A percentile compares a stretch with the other conserved stretches of the same genome.
phyloP scores from a whole-genome alignment of 2,888 invertebrate genomes.

The Tetanocera ferruginea region DNA sequence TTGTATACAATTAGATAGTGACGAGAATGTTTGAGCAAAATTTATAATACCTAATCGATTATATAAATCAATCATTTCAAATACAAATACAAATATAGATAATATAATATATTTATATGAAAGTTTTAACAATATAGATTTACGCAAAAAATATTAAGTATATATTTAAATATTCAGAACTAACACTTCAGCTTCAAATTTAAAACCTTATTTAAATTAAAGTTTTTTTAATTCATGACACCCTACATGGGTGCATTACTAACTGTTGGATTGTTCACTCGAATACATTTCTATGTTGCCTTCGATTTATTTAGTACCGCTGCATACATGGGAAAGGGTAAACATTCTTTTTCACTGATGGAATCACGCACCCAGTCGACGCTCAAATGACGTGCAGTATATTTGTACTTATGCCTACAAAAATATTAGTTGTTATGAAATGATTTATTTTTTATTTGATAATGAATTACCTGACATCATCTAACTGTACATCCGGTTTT shows the following conservation, averaged over 20 bases:
- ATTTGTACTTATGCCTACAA: constrained; percentile 58
- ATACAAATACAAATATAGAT: too few species aligned
- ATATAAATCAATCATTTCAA: too few species aligned
- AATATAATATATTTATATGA: background rate
- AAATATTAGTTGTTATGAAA: background rate
- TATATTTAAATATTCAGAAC: too few species aligned
- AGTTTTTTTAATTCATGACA: background rate
- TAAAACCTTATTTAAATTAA: background rate
- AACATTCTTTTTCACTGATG: constrained; percentile 50
- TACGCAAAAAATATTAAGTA: too few species aligned
- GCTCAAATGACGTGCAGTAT: constrained; percentile 60
- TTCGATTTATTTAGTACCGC: constrained; percentile 42
- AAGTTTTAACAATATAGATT: background rate
- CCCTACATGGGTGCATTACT: background rate
- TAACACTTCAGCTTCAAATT: too few species aligned
- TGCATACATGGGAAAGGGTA: constrained; percentile 61
- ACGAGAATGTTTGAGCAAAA: too few species aligned
- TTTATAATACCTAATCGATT: too few species aligned
- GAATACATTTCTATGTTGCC: background rate
- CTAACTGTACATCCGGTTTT: constrained; percentile 44
- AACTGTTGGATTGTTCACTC: background rate
- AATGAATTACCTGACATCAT: constrained; percentile 51
- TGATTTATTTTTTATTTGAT: background rate
- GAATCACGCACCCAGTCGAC: constrained; percentile 62
- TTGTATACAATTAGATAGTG: too few species aligned